These are phyloP conservation scores for Phalera bucephala DNA, from an alignment of 2,888 invertebrate genomes.

Conservation along the genomic window DNA sequence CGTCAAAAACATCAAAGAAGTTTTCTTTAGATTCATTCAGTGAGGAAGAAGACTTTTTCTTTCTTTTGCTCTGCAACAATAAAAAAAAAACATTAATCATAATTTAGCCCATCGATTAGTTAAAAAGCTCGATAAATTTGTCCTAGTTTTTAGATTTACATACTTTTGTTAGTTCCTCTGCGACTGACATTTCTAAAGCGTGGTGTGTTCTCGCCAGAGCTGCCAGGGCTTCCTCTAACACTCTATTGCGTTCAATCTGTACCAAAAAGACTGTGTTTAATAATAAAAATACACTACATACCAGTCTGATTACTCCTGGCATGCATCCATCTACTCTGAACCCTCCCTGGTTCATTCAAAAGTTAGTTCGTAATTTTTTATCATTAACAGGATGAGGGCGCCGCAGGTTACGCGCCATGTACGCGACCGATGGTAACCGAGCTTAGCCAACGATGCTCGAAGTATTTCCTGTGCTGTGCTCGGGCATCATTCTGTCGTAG, in stretches of 20 bases:
- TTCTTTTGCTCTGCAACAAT: conserved; percentile 65
- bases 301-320: not conserved
- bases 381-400: no score
- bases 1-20: conserved; percentile 72
- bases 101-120: not conserved
- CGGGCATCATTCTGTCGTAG: no score
- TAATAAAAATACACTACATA: conserved; percentile 1
- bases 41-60: conserved; percentile 60
- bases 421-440: no score
- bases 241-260: conserved; percentile 84
- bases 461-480: no score
- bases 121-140: conserved; percentile 2
- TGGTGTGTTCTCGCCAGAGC: conserved; percentile 87
- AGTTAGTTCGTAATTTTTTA: no score
- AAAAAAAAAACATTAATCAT: not conserved
- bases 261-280: not conserved
- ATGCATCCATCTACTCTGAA: not conserved
- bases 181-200: conserved; percentile 85
- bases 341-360: no score
- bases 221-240: conserved; percentile 86
- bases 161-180: conserved; percentile 81
- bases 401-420: no score
- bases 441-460: no score
- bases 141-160: no score
- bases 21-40: conserved; percentile 72